These are phyloP conservation scores for Semicossyphus pulcher DNA, from an alignment of 2,113 vertebrate genomes.

Conservation along the genomic window DNA sequence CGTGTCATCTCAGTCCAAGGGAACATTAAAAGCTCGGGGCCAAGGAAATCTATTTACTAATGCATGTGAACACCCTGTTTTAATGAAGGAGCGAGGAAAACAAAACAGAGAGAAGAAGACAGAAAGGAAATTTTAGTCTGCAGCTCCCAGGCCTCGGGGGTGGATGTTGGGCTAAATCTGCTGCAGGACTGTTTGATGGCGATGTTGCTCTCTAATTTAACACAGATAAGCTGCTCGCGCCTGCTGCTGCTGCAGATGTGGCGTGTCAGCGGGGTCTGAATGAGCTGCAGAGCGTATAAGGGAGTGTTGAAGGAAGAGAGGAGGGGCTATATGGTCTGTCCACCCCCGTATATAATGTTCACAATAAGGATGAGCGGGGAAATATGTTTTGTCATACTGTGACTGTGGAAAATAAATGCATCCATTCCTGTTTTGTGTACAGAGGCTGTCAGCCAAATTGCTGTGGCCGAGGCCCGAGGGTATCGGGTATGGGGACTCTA, in stretches of 20 bases:
- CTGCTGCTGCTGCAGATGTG: constrained; percentile 56
- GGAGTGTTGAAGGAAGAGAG: constrained; percentile 8
- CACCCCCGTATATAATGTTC: constrained; percentile 44
- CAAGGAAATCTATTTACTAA: constrained; percentile 69
- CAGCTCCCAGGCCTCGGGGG: constrained; percentile 41
- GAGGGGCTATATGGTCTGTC: constrained; percentile 41
- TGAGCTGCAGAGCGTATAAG: constrained; percentile 30
- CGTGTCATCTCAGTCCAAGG: constrained; percentile 37
- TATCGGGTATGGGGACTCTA: constrained; percentile 25
- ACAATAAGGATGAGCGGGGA: constrained; percentile 47
- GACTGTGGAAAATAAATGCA: constrained; percentile 66
- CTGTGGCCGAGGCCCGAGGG: constrained; percentile 44
- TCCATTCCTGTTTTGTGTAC: constrained; percentile 61
- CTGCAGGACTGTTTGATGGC: constrained; percentile 55
- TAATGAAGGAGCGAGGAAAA: constrained; percentile 64
- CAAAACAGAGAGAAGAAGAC: constrained; percentile 46
- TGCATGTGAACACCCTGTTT: constrained; percentile 66
- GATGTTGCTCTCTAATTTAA: constrained; percentile 65
- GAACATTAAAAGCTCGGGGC: constrained; percentile 62
- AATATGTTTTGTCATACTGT: constrained; percentile 63
- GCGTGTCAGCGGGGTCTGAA: constrained; percentile 45
- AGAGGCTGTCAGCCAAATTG: constrained; percentile 60
- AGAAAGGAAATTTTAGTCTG: constrained; percentile 31
- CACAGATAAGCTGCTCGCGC: constrained; percentile 60
- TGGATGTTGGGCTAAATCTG: constrained; percentile 49